Conservation (phyloP, 2,113 vertebrate genomes). For the Pterophyllum scalare region DNA sequence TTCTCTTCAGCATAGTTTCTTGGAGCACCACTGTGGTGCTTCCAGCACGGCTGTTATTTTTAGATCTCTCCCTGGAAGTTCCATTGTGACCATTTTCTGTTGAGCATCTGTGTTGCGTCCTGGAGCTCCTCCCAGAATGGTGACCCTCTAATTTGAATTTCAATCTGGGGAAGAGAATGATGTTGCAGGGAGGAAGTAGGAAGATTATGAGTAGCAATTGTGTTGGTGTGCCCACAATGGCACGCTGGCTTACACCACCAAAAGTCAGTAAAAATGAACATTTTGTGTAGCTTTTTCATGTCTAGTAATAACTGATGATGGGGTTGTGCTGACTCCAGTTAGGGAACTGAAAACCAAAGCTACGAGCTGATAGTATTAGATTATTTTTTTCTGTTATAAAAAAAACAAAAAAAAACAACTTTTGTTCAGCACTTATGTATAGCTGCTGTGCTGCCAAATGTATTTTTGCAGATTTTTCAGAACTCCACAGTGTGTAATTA, state of each 20-base stretch:
- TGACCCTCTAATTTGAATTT: slow-evolving; percentile 2
- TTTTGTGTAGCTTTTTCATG: background rate
- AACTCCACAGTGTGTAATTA: background rate
- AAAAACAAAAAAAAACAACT: too few relatives aligned
- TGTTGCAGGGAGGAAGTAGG: background rate
- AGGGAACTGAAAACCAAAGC: background rate
- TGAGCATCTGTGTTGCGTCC: background rate
- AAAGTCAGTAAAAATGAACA: background rate
- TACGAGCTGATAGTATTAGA: background rate
- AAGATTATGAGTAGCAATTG: background rate
- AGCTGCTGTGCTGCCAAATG: background rate
- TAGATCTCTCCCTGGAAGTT: background rate
- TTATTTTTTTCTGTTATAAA: background rate
- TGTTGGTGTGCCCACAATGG: background rate
- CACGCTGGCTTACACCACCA: background rate
- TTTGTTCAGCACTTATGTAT: background rate
- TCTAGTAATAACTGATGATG: background rate
- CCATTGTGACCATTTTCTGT: background rate
- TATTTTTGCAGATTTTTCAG: background rate
- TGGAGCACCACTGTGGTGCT: background rate
- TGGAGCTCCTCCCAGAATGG: background rate
- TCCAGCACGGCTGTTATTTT: background rate
- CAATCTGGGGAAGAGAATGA: background rate
- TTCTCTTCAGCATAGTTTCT: background rate
- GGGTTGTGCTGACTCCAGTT: background rate